These are phyloP conservation scores for Edolisoma coerulescens DNA, from an alignment of 2,113 vertebrate species.

Conservation along the genomic window DNA sequence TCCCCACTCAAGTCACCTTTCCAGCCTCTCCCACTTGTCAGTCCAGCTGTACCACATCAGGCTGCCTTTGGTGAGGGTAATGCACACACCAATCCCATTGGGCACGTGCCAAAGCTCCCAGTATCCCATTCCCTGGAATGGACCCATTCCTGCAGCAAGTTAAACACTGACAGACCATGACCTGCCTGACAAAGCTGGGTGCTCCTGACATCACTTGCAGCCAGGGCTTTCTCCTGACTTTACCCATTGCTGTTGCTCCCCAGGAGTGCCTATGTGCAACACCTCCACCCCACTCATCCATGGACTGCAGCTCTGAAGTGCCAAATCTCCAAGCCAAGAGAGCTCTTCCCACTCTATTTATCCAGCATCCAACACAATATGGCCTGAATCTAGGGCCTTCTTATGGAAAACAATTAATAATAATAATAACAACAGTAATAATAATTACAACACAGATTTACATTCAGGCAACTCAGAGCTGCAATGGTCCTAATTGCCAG, in stretches of 20 bases:
- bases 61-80: neutral
- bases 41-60: neutral
- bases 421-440: neutral
- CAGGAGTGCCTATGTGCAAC: neutral
- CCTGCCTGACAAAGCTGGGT: neutral
- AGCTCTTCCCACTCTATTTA: neutral
- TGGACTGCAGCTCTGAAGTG: neutral
- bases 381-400: neutral
- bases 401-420: neutral
- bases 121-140: neutral
- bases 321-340: neutral
- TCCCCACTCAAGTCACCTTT: neutral
- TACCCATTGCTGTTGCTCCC: neutral
- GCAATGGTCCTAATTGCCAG: neutral
- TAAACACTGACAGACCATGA: rapidly evolving
- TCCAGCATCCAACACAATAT: neutral
- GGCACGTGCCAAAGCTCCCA: neutral
- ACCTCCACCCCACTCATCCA: neutral
- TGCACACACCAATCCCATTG: neutral
- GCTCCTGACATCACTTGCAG: neutral
- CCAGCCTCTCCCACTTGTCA: neutral
- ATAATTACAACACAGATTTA: neutral
- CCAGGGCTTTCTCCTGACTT: neutral
- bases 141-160: neutral
- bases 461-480: neutral